Conservation (phyloP, 2,113 vertebrate genomes). For the Epinephelus lanceolatus region DNA sequence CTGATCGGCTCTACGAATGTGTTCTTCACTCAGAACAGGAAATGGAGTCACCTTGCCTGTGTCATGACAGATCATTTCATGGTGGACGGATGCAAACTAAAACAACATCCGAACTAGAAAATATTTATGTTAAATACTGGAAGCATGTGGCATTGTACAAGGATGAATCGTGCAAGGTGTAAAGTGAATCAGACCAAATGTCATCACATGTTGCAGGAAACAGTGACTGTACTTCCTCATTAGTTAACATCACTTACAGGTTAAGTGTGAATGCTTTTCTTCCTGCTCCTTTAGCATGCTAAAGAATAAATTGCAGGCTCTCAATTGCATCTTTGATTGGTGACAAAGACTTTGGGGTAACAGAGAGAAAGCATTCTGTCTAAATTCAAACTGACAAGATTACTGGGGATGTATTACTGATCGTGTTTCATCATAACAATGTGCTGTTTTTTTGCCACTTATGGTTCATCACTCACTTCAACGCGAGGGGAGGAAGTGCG, state of each 20-base stretch:
- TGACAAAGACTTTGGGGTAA: not conserved
- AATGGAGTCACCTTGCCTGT: not conserved
- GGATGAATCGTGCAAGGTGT: not conserved
- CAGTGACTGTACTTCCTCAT: not conserved
- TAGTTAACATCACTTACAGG: not conserved
- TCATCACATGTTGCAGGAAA: not conserved
- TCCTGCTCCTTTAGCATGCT: not conserved
- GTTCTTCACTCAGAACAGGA: not conserved
- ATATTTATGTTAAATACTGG: too few species aligned
- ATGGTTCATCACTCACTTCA: not conserved
- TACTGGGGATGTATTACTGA: slow-evolving; percentile 3
- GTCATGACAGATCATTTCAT: slow-evolving; percentile 13
- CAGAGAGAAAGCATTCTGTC: not conserved
- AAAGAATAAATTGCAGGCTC: too few species aligned
- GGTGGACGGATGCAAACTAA: slow-evolving; percentile 5
- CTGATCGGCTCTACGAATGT: not conserved
- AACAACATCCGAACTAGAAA: not conserved
- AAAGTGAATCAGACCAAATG: not conserved
- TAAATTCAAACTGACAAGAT: slow-evolving; percentile 12
- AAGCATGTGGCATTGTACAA: not conserved
- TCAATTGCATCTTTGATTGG: slow-evolving; percentile 5
- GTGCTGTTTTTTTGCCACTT: not conserved
- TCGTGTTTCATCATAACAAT: not conserved
- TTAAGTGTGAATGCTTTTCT: slow-evolving; percentile 2
- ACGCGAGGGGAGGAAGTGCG: not conserved